Evolutionary conservation across 2,888 invertebrate species (phyloP).

Genomic region (Drosophila hamatofila): DNA sequence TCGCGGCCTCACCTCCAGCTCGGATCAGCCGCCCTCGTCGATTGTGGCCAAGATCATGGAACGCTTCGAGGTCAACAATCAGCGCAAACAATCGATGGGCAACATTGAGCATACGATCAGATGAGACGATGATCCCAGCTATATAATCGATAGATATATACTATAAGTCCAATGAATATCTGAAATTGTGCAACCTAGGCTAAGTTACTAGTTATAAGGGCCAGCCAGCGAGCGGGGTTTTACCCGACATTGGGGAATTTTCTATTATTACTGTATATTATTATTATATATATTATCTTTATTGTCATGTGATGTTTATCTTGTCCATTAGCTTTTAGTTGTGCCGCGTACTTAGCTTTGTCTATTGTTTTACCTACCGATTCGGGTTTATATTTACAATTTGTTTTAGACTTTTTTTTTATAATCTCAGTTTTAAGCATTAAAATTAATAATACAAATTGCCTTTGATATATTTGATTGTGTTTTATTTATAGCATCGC

Average conservation of each 20-base stretch:
- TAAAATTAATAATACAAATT: constrained; percentile 29
- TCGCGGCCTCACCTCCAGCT: constrained; percentile 91
- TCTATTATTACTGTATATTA: neutral
- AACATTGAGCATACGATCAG: constrained; percentile 75
- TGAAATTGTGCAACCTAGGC: constrained; percentile 22
- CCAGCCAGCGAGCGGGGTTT: constrained; percentile 16
- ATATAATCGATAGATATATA: neutral
- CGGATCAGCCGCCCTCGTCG: constrained; percentile 91
- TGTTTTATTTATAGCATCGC: neutral
- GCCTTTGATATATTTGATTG: constrained; percentile 6
- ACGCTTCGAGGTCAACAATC: constrained; percentile 87
- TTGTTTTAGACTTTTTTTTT: constrained; percentile 14
- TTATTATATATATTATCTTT: constrained; percentile 8
- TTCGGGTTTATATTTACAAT: constrained; percentile 16
- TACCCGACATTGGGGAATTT: constrained; percentile 7
- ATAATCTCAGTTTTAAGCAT: constrained; percentile 26
- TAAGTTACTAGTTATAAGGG: constrained; percentile 1
- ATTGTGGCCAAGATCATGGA: constrained; percentile 94
- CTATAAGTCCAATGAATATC: neutral
- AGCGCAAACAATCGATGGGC: constrained; percentile 85
- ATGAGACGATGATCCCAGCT: constrained; percentile 17
- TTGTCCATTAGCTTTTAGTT: constrained; percentile 75
- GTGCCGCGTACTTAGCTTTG: constrained; percentile 73
- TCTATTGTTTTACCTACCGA: constrained; percentile 53
- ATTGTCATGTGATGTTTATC: constrained; percentile 66